Evolutionary conservation across 2,888 invertebrate species (phyloP), one percentile per base, ranked within the genome.

Genomic region (Pyralis farinalis): DNA sequence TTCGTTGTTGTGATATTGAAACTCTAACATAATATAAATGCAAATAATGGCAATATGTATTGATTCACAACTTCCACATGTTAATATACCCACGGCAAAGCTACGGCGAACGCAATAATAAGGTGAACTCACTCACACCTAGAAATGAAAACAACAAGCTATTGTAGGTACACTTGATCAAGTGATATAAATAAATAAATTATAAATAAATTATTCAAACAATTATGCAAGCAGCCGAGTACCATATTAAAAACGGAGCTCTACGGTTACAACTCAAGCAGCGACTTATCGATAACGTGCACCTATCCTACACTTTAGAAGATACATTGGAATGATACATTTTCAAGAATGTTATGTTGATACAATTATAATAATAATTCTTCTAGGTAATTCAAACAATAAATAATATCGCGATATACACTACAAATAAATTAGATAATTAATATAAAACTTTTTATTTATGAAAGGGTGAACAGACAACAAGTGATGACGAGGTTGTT

Each of bases 281-380:
- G 49, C 62, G 68, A 71, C 76, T 80, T 76, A 84, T 67, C 65
- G 63, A 77, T 78, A 74, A 79, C 66, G 70, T 69, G 71, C 71
- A 80, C 77, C 85, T 87, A 87, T 76, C 72, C 85, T 86, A 86
- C 79, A 66, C 74, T 85, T 85, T 84, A 86, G 79, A 81, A 68
- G 75, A 74, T 82, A 85, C 70, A 85, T 78, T 88, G 87, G 87
- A 88, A 88, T 88, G 87, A 86, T 87, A 86, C 72, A 79, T 84
- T 84, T 81, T 78, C 63, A 81, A 87, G 87, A 87, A 87, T 87
- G 87, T 86, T 76, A 69, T 72, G 75, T 80, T 77, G 60, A 71
- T 71, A 55, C 48, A 69, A 65, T 71, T 58, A 63, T 58, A 60
- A 67, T 56, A 61, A 62, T 63, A 63, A 63, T 57, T 60, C 54